Base-by-base conservation (phyloP, 2,888 invertebrate genomes). In the Clunio marinus region DNA sequence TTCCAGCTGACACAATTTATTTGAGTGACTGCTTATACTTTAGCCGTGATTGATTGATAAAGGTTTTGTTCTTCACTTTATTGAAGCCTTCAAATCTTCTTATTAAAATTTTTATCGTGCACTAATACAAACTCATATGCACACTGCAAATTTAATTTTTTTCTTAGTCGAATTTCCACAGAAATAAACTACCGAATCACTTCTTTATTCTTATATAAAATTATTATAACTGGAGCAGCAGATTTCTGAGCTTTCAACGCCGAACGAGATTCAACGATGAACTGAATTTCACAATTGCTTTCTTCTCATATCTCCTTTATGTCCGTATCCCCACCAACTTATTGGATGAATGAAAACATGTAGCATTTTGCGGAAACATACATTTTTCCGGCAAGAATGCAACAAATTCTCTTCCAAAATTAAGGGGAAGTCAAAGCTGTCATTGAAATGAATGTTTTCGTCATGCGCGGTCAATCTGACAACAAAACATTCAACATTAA, bases 11-110 rank as follows among this genome's bases (percentile, higher is more conserved):
- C 41, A 41, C 41, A 41, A 41, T n/a, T 41, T 41, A 10, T 41
- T 41, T 41, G 41, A 41, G 41, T 41, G 41, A 41, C 41, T 41
- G 41, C 10, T 41, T 41, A n/a, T n/a, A n/a, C n/a, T n/a, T n/a
- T n/a, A n/a, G n/a, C n/a, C n/a, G n/a, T 41, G 41, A 41, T 41
- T 41, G 41, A 41, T 41, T 41, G 41, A 41, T 41, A 41, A 41
- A 41, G 41, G 41, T 41, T 15, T 15, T n/a, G n/a, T n/a, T 15
- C n/a, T n/a, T n/a, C 41, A 41, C 41, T 41, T 15, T 3, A 41
- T 5, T 41, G 41, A n/a, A 15, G 41, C 41, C 41, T 41, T 15
- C 2, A 41, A 10, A 5, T n/a, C 41, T 10, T 41, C n/a, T n/a
- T 15, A 15, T 5, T 2, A 41, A 5, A 41, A 41, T n/a, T n/a